Base-by-base conservation (phyloP, 2,113 vertebrate species). In the Hymenochirus boettgeri region DNA sequence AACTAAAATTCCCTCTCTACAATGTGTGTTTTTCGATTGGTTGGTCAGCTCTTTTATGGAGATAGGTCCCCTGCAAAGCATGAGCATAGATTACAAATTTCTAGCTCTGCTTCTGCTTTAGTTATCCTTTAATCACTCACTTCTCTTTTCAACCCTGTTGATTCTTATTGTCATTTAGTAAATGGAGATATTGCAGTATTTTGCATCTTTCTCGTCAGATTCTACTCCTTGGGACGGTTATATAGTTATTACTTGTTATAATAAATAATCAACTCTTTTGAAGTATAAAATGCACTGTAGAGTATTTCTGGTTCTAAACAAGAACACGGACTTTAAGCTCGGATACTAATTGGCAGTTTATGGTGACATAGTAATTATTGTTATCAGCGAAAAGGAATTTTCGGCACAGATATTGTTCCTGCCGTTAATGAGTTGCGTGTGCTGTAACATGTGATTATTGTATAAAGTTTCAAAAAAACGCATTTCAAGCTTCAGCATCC, bases 321-420 rank as follows among this genome's bases (percentile, higher is more conserved):
- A n/a, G n/a, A 42, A 42, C 39, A 42, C 39, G 39, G 39, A 42
- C 39, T 42, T 42, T 42, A 42, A 15, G 39, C 39, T 42, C n/a
- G 39, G 39, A 15, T 42, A 17, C 39, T 42, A 42, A 42, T 42
- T 42, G 39, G 39, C 39, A 42, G 39, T 42, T 42, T 42, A 42
- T 42, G 39, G 39, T 42, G 39, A 42, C 39, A n/a, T 42, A 42
- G n/a, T 42, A 42, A 42, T 42, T 42, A 42, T 42, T 42, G 39
- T 42, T 42, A 42, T 42, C 39, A 42, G 39, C 13, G 39, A 42
- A 17, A 42, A 42, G 5, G 39, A 42, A 42, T 42, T 42, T 42
- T 42, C 39, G 6, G 15, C 5, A 17, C 39, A 42, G n/a, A 42
- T 42, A n/a, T n/a, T 42, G 39, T 42, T n/a, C n/a, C n/a, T 42